Percentiles rank a stretch among this genome's conserved stretches.
Conservation (phyloP, 2,888 invertebrate species). For the Melanophora roralis region DNA sequence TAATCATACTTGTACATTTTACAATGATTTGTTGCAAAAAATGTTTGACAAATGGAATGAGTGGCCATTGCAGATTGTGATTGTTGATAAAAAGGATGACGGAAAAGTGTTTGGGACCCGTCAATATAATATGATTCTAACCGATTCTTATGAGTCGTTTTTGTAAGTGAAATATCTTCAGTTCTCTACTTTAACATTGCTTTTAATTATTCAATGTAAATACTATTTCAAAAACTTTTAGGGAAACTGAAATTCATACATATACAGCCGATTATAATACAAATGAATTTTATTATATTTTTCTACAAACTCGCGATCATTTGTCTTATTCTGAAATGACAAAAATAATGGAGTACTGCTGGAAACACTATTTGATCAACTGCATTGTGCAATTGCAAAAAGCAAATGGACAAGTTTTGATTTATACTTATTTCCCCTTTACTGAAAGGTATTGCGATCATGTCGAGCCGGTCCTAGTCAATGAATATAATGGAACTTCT, state of each 20-base stretch:
- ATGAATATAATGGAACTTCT: slow-evolving; percentile 28
- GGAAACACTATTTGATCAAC: slow-evolving; percentile 62
- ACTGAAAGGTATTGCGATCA: slow-evolving; percentile 21
- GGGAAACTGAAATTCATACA: background rate
- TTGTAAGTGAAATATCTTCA: slow-evolving; percentile 59
- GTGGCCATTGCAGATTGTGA: slow-evolving; percentile 66
- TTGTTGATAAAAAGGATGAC: slow-evolving; percentile 42
- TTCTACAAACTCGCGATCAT: slow-evolving; percentile 23
- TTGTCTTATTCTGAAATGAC: slow-evolving; percentile 5
- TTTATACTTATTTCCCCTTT: slow-evolving; percentile 62
- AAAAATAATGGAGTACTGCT: slow-evolving; percentile 57
- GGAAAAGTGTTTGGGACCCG: slow-evolving; percentile 17
- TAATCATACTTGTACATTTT: slow-evolving; percentile 67
- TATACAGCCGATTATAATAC: slow-evolving; percentile 44
- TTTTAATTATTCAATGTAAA: background rate
- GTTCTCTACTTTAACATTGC: background rate
- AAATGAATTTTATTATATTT: slow-evolving; percentile 61
- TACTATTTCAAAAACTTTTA: background rate
- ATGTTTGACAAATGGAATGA: slow-evolving; percentile 66
- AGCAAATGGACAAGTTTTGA: background rate
- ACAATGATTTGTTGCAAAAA: slow-evolving; percentile 67
- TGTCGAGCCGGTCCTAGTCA: slow-evolving; percentile 9
- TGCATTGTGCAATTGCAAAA: slow-evolving; percentile 56
- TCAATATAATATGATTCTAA: slow-evolving; percentile 53
- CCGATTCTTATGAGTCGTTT: slow-evolving; percentile 61